Percentiles rank a stretch among this genome's conserved stretches.
phyloP scores from a whole-genome alignment of 2,113 vertebrate species.

The Chloroceryle aenea region DNA sequence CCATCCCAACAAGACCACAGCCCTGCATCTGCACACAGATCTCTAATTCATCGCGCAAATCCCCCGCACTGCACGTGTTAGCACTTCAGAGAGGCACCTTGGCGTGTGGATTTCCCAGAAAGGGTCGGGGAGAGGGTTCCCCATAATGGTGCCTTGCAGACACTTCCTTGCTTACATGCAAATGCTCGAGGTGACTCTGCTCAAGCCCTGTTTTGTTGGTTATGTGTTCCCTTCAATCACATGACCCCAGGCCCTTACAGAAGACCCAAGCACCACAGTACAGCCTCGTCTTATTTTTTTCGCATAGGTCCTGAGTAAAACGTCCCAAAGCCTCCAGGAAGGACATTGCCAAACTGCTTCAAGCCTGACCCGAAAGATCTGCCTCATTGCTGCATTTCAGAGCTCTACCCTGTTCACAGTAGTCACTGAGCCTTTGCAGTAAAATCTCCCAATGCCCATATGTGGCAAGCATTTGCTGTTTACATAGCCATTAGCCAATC shows the following conservation, averaged over 20 bases:
- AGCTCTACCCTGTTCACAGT: constrained; percentile 2
- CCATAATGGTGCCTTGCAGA: neutral
- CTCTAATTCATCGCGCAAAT: too few species aligned
- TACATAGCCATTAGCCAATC: constrained; percentile 70
- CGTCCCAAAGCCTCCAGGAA: neutral
- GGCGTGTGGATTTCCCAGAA: rapidly evolving
- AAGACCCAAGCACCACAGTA: neutral
- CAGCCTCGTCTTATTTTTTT: too few species aligned
- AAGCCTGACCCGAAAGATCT: neutral
- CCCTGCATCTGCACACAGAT: neutral
- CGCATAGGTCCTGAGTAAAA: neutral
- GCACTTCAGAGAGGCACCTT: neutral
- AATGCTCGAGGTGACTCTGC: neutral
- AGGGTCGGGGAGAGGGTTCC: rapidly evolving
- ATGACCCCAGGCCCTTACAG: neutral
- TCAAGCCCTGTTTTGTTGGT: neutral
- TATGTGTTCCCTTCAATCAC: neutral
- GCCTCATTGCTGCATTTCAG: neutral
- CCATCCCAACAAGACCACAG: neutral
- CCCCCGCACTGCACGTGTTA: neutral
- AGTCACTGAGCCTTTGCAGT: constrained; percentile 24
- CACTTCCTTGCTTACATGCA: neutral
- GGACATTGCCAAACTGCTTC: neutral
- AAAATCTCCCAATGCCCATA: constrained; percentile 52
- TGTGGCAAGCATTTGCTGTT: constrained; percentile 70